Evolutionary conservation across 2,888 invertebrate species (phyloP), one percentile per base, ranked within the genome.

Genomic region (Coenonympha arcania): DNA sequence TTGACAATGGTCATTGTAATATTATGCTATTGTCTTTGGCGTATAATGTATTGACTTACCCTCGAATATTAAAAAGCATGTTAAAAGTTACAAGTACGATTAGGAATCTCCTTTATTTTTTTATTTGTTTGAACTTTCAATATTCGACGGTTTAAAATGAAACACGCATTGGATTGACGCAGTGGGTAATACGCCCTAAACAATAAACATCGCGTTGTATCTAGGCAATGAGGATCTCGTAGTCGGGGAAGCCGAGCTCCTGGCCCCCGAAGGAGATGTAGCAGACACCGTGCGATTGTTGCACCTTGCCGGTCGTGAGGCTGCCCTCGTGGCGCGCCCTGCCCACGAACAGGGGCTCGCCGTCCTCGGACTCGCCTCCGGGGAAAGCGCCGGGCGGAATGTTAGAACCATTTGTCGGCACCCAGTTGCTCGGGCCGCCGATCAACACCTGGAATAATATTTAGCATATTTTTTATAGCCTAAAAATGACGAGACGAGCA

Each of bases 251-350:
- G 41, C 91, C 90, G 49, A 94, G 74, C 71, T 95, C 95, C 64
- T 91, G 88, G 34, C 95, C 95, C 0, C 85, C 94, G 69, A 90
- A 95, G 9, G 95, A 90, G 77, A 95, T 93, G 88, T 95, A 95
- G 72, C 92, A 91, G 46, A 91, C 91, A 19, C 89, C 92, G 68
- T 95, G 95, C 6, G 93, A 93, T 28, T 92, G 91, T 64, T 95
- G 95, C 1, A 95, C 91, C 81, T 95, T 95, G 66, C 95, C 95
- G 19, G 91, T 88, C 18, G 93, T 93, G 39, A 93, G 58, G 52
- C 91, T 89, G 50, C 92, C 93, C 61, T 94, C 93, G 66, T 95
- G 94, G 30, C 88, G 84, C 0, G 91, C 92, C 57, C 95, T 90
- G 11, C 95, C 95, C 28, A 94, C 82, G 76, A 88, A 95, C 1